Evolutionary conservation across 1,140 invertebrate genomes (phyloP).

Genomic region (Camponotus vicinus): DNA sequence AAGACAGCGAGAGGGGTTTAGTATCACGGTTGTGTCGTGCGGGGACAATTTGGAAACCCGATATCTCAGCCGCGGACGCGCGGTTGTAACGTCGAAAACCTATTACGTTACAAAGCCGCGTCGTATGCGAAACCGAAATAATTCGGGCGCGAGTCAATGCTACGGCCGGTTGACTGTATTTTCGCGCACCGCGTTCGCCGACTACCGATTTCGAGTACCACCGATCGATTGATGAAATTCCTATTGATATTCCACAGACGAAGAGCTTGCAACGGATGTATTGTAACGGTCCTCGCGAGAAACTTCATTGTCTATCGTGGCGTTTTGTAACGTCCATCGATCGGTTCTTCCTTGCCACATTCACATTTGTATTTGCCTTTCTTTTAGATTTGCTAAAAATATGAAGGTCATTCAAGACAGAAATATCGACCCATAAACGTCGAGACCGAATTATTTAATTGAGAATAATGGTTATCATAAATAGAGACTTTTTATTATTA

Average conservation of each 20-base stretch:
- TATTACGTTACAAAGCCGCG: slow-evolving; percentile 71
- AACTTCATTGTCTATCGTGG: slow-evolving; percentile 16
- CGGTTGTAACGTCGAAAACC: slow-evolving; percentile 67
- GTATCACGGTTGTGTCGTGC: slow-evolving; percentile 44
- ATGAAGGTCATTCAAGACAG: not conserved
- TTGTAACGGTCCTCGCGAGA: slow-evolving; percentile 1
- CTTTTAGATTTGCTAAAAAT: not conserved
- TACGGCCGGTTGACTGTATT: slow-evolving; percentile 33
- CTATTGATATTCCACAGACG: slow-evolving; percentile 25
- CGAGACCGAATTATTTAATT: not conserved
- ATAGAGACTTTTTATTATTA: not conserved
- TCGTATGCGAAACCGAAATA: slow-evolving; percentile 72
- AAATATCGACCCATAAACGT: not conserved
- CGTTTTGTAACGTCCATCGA: not conserved
- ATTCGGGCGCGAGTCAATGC: slow-evolving; percentile 63
- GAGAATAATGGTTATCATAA: not conserved
- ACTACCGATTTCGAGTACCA: slow-evolving; percentile 51
- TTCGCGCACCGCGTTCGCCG: slow-evolving; percentile 11
- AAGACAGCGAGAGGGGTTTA: slow-evolving; percentile 4
- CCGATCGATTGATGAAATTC: slow-evolving; percentile 49
- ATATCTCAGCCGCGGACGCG: slow-evolving; percentile 66
- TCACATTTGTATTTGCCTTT: not conserved
- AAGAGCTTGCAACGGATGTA: not conserved
- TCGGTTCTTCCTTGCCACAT: not conserved
- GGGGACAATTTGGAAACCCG: slow-evolving; percentile 70